A percentile compares a stretch with the other conserved stretches of the same genome.
Conservation (phyloP, 2,797 vertebrate genomes). For the Lepus oiostolus region DNA sequence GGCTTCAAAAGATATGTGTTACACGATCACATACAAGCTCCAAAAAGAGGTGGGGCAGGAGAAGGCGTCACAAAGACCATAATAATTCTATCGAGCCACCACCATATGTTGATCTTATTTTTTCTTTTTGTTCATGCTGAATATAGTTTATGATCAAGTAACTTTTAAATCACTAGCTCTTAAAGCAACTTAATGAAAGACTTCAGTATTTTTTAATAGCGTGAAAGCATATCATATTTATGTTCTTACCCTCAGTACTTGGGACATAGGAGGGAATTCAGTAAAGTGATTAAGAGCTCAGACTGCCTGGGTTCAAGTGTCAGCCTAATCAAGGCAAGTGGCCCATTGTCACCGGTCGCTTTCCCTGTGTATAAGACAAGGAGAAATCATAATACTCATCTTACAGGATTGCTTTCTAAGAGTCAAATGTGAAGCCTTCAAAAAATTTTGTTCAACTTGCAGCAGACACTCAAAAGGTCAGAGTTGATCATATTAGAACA, state of each 20-base stretch:
- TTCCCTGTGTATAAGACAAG: neutral
- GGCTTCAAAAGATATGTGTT: neutral
- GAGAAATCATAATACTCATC: neutral
- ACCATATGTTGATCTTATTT: neutral
- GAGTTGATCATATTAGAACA: neutral
- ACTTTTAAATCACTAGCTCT: conserved; percentile 32
- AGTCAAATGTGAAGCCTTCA: conserved; percentile 36
- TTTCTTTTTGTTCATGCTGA: conserved; percentile 14
- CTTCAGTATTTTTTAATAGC: conserved; percentile 26
- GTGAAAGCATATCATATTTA: neutral
- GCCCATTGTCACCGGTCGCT: neutral
- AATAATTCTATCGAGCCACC: neutral
- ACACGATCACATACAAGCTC: neutral
- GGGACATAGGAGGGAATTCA: neutral
- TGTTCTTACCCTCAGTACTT: neutral
- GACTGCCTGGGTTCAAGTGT: neutral
- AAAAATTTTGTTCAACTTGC: neutral
- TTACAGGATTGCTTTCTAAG: conserved; percentile 29
- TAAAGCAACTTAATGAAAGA: neutral
- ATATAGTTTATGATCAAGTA: neutral
- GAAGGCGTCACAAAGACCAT: neutral
- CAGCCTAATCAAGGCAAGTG: neutral
- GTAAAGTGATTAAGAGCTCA: conserved; percentile 38
- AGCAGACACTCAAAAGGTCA: neutral
- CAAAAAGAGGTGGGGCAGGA: neutral